phyloP scores from a whole-genome alignment of 2,797 vertebrate genomes.

The Acanthopagrus latus region DNA sequence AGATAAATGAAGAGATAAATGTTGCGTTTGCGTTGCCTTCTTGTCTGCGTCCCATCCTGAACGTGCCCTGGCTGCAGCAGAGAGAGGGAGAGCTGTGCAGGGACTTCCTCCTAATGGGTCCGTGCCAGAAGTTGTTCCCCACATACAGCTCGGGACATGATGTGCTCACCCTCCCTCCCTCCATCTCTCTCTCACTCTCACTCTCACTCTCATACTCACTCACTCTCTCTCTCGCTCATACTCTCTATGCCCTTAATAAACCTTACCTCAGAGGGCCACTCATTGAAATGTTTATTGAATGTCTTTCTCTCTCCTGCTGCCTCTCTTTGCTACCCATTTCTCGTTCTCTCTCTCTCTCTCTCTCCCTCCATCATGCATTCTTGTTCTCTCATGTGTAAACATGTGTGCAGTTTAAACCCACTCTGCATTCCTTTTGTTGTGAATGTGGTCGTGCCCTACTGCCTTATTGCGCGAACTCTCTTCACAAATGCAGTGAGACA shows the following conservation, averaged over 20 bases:
- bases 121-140: constrained; percentile 69
- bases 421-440: constrained; percentile 40
- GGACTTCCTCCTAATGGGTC: constrained; percentile 71
- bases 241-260: constrained; percentile 70
- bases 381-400: constrained; percentile 58
- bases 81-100: constrained; percentile 40
- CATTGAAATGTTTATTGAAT: constrained; percentile 75
- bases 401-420: constrained; percentile 36
- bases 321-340: constrained; percentile 10
- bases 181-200: constrained; percentile 23
- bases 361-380: constrained; percentile 33
- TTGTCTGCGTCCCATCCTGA: constrained; percentile 41
- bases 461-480: constrained; percentile 53
- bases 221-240: constrained; percentile 32
- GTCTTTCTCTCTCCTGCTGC: constrained; percentile 49
- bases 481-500: constrained; percentile 48
- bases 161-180: constrained; percentile 69
- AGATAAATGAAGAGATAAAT: too few species aligned
- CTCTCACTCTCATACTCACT: constrained; percentile 9
- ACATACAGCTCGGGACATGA: constrained; percentile 73
- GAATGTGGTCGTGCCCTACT: constrained; percentile 42
- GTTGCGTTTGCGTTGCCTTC: constrained; percentile 49
- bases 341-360: constrained; percentile 5
- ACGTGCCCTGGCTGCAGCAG: constrained; percentile 55
- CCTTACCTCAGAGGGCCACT: constrained; percentile 69